A percentile compares a stretch with the other conserved stretches of the same genome.
These are phyloP conservation scores for Poeciliopsis gracilis DNA, from an alignment of 2,797 vertebrate genomes.

Conservation along the genomic window DNA sequence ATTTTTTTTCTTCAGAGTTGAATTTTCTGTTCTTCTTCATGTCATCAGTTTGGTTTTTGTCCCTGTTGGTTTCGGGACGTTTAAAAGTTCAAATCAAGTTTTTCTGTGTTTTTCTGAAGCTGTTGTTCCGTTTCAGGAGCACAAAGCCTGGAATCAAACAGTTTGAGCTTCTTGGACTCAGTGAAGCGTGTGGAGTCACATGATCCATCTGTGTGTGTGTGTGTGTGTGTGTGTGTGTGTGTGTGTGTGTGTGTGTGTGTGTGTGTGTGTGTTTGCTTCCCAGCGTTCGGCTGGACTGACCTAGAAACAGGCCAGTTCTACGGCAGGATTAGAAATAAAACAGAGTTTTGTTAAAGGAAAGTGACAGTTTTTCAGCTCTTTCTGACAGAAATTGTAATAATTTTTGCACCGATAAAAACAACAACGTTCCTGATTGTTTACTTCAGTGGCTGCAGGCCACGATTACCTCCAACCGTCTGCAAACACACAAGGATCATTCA, in stretches of 20 bases:
- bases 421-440: not conserved
- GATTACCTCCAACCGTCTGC: not conserved
- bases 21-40: not conserved
- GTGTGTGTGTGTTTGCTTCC: not conserved
- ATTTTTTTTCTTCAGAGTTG: not conserved
- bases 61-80: not conserved
- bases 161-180: slow-evolving; percentile 1
- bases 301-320: not conserved
- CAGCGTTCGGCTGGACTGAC: slow-evolving; percentile 1
- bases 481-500: not conserved
- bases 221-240: slow-evolving; percentile 1
- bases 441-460: not conserved
- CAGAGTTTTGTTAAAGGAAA: not conserved
- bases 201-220: slow-evolving; percentile 7
- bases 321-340: not conserved
- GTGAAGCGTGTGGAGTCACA: slow-evolving; percentile 3
- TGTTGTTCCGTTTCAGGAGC: not conserved
- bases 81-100: not conserved
- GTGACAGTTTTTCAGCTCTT: not conserved
- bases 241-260: not conserved
- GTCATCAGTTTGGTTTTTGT: not conserved
- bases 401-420: not conserved
- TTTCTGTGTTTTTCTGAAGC: not conserved
- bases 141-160: not conserved
- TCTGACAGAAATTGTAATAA: not conserved